Evolutionary conservation across 1,140 invertebrate genomes (phyloP), one percentile per base, ranked within the genome.

Genomic region (Zaprionus taronus): DNA sequence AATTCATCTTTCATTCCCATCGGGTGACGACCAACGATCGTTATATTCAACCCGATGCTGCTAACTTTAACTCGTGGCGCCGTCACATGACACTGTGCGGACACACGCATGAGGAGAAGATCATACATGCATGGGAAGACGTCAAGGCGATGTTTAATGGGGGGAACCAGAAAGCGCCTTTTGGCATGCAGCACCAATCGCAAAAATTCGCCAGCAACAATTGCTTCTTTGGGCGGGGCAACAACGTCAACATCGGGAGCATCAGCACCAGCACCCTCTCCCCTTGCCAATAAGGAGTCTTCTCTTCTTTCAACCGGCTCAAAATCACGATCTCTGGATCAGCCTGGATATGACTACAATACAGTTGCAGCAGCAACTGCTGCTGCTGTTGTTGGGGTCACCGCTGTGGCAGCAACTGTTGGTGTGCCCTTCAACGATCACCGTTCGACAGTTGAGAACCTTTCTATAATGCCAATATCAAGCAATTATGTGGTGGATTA

Each of bases 81-180:
- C 94, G 98, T 4, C 98, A 99, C 93, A 97, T 99, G 95, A 96
- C 97, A 78, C 94, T 98, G 0, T 96, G 95, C 66, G 97, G 97
- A 0, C 95, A 94, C 51, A 96, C 96, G 0, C 96, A 96, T 0
- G 96, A 97, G 56, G 96, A 98, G 78, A 81, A 89, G 31, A 95
- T 97, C 5, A 94, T 95, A 0, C 95, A 96, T 79, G 96, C 95
- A 1, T 97, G 96, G 96, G 98, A 99, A 93, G 98, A 99, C 93
- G 98, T 99, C 0, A 99, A 99, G 82, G 98, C 98, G 1, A 99
- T 99, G 98, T 99, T 99, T 92, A 99, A 99, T 92, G 98, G 98
- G 0, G 0, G 98, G 98, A 0, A 99, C 97, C 0, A 95, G 98
- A n/a, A 99, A 99, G 91, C 94, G 98, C 44, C 94, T 98, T 67